These are phyloP conservation scores for Myopa testacea DNA, from an alignment of 2,888 invertebrate species.

Conservation along the genomic window DNA sequence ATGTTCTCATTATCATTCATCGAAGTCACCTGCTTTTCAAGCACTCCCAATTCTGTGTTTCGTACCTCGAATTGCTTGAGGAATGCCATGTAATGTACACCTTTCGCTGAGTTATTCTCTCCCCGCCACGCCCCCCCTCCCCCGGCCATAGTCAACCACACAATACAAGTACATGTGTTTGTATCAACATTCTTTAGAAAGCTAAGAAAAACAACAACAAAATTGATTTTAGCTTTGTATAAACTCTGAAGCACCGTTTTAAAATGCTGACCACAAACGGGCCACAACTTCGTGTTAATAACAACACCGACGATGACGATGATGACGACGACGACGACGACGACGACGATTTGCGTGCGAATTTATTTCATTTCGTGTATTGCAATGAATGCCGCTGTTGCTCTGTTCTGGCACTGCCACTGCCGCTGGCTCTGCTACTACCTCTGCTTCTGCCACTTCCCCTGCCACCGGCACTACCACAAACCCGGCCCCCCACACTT, in stretches of 20 bases:
- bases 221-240: too few species aligned
- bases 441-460: too few species aligned
- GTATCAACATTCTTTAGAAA: too few species aligned
- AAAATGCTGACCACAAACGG: constrained; percentile 29
- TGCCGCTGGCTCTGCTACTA: too few species aligned
- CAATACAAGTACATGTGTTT: too few species aligned
- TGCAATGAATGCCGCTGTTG: background rate
- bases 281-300: constrained; percentile 33
- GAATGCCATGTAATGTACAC: background rate
- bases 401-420: background rate
- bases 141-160: background rate
- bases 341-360: constrained; percentile 23
- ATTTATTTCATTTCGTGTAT: constrained; percentile 32
- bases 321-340: too few species aligned
- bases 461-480: too few species aligned
- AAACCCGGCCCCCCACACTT: too few species aligned
- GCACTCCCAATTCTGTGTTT: too few species aligned
- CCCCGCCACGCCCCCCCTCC: background rate
- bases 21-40: too few species aligned
- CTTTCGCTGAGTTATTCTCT: background rate
- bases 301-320: background rate
- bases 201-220: too few species aligned
- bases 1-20: too few species aligned
- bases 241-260: background rate
- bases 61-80: background rate